Evolutionary conservation across 1,140 invertebrate genomes (phyloP).

Genomic region (Tetramorium alpestre): DNA sequence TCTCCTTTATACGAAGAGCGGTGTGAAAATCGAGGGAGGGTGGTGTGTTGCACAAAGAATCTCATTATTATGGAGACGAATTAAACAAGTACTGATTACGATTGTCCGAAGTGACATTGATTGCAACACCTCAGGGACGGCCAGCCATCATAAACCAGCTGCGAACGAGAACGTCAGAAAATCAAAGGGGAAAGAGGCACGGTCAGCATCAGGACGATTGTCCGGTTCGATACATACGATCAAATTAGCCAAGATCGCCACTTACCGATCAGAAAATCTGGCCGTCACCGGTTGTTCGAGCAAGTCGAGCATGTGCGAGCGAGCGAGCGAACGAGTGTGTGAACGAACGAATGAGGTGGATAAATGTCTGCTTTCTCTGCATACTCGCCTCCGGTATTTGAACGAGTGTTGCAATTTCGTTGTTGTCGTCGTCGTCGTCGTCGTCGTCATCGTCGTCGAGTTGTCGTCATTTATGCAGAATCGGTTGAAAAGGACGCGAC

Average conservation of each 20-base stretch:
- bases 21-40: neutral
- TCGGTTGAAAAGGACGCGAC: neutral
- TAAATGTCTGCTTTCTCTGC: slow-evolving; percentile 56
- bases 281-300: neutral
- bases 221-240: neutral
- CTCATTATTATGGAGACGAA: slow-evolving; percentile 6
- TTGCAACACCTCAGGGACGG: neutral
- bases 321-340: neutral
- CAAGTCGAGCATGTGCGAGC: slow-evolving; percentile 31
- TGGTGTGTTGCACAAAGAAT: neutral
- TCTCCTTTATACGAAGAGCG: neutral
- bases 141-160: slow-evolving; percentile 11
- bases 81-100: slow-evolving; percentile 30
- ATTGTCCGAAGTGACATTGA: neutral
- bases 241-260: slow-evolving; percentile 42
- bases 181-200: neutral
- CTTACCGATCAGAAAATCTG: slow-evolving; percentile 33
- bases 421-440: slow-evolving; percentile 24
- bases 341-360: slow-evolving; percentile 23
- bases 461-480: neutral
- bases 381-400: slow-evolving; percentile 26
- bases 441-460: neutral
- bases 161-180: neutral
- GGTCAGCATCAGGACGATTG: slow-evolving; percentile 1
- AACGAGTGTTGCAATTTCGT: slow-evolving; percentile 60